Evolutionary conservation across 2,797 vertebrate genomes (phyloP).

Genomic region (Pogoniulus pusillus): DNA sequence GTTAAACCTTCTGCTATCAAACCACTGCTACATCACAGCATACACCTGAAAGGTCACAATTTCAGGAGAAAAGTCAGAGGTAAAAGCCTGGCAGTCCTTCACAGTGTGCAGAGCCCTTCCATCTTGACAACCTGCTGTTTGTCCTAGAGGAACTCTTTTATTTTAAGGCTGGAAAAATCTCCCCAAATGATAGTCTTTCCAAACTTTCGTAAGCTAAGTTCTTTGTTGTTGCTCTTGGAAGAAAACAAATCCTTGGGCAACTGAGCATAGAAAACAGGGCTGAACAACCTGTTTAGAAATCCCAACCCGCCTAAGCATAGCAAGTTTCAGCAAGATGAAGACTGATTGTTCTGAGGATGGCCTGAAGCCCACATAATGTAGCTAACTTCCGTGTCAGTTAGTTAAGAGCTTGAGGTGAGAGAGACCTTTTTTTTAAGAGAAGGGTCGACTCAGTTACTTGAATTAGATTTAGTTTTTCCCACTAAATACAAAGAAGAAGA

Average conservation of each 20-base stretch:
- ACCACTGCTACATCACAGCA: background rate
- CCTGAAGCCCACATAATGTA: constrained; percentile 44
- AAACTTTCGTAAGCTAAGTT: constrained; percentile 27
- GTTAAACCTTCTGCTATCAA: background rate
- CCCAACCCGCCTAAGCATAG: constrained; percentile 51
- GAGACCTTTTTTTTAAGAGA: background rate
- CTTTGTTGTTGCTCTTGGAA: constrained; percentile 44
- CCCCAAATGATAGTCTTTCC: background rate
- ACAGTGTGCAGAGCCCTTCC: background rate
- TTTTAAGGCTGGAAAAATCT: constrained; percentile 9
- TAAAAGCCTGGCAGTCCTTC: background rate
- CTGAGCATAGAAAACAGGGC: constrained; percentile 51
- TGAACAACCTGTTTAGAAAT: constrained; percentile 67
- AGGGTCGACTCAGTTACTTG: background rate
- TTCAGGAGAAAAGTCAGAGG: background rate
- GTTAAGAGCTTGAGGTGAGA: constrained; percentile 4
- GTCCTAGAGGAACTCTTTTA: background rate
- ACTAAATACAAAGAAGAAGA: background rate
- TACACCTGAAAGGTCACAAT: background rate
- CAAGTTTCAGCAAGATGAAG: constrained; percentile 64
- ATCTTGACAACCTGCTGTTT: background rate
- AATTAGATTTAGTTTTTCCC: background rate
- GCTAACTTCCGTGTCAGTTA: constrained; percentile 49
- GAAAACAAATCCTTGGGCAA: constrained; percentile 67
- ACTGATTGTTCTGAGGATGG: constrained; percentile 47